These are phyloP conservation scores for Mellilla xanthometata DNA, from an alignment of 2,888 invertebrate species.

Conservation along the genomic window DNA sequence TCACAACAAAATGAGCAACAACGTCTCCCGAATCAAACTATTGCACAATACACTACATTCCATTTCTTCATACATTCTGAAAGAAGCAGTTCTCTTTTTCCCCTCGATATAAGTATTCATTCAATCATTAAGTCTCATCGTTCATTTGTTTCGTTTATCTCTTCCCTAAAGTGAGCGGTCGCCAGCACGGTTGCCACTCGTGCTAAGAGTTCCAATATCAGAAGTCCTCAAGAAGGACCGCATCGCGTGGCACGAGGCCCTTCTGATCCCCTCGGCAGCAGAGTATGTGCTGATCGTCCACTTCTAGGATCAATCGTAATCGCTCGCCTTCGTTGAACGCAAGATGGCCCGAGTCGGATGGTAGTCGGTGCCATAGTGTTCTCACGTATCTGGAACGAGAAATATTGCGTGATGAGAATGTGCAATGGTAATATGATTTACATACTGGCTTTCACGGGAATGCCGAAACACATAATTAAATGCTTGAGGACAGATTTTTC, in stretches of 20 bases:
- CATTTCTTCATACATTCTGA: not conserved
- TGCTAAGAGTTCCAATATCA: slow-evolving; percentile 75
- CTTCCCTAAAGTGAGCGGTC: slow-evolving; percentile 55
- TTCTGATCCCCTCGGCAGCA: slow-evolving; percentile 90
- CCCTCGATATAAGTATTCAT: not conserved
- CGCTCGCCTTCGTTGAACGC: slow-evolving; percentile 90
- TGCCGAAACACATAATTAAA: no score
- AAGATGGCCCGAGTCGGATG: slow-evolving; percentile 90
- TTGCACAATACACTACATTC: slow-evolving; percentile 13
- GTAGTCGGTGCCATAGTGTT: slow-evolving; percentile 87
- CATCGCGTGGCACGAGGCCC: slow-evolving; percentile 88
- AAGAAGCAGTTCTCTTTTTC: not conserved
- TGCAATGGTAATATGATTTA: no score
- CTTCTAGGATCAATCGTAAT: slow-evolving; percentile 87
- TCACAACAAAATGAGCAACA: slow-evolving; percentile 38
- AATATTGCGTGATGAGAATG: not conserved
- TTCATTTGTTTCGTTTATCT: slow-evolving; percentile 21
- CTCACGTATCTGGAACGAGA: slow-evolving; percentile 83
- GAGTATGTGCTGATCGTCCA: slow-evolving; percentile 88
- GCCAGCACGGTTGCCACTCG: slow-evolving; percentile 72
- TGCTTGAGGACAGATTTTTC: no score
- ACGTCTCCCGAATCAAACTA: slow-evolving; percentile 11
- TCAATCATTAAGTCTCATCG: slow-evolving; percentile 39
- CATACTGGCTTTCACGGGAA: no score
- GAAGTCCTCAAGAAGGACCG: slow-evolving; percentile 82